These are phyloP conservation scores for Bombycilla garrulus DNA, from an alignment of 2,113 vertebrate genomes.

Conservation along the genomic window DNA sequence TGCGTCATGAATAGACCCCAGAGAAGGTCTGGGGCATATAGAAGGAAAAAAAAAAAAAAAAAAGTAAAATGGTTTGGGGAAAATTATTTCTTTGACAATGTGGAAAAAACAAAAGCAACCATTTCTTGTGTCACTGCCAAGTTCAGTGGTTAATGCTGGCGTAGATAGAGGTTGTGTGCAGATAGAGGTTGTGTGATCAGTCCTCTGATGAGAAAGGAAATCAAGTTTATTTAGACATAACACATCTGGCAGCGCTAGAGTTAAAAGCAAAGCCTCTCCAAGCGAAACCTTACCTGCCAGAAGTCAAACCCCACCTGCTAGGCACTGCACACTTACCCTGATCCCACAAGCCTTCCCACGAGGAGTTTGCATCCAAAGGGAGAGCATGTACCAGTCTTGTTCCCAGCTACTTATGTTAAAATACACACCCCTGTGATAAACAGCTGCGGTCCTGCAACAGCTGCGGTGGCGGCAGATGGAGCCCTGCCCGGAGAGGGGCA, in stretches of 20 bases:
- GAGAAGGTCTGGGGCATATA: neutral
- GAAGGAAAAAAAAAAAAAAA: neutral
- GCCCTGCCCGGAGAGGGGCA: neutral
- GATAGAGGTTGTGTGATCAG: no score
- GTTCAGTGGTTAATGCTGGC: neutral
- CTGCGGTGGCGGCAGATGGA: neutral
- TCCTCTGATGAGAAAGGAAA: neutral
- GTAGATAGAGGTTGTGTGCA: accelerated
- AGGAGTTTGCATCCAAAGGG: neutral
- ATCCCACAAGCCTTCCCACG: neutral
- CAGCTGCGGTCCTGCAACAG: constrained; percentile 9
- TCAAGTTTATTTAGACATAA: neutral
- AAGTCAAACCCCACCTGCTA: neutral
- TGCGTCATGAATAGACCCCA: accelerated
- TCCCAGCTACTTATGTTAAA: neutral
- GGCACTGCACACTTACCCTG: neutral
- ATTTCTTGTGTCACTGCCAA: neutral
- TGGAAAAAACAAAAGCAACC: neutral
- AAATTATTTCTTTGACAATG: neutral
- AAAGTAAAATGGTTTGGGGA: neutral
- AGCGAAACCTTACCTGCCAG: neutral
- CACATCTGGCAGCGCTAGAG: neutral
- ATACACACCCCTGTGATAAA: neutral
- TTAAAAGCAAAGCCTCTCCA: neutral
- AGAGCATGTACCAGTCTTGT: neutral